Conservation (phyloP, 1,140 invertebrate genomes). For the Anthonomus grandis region DNA sequence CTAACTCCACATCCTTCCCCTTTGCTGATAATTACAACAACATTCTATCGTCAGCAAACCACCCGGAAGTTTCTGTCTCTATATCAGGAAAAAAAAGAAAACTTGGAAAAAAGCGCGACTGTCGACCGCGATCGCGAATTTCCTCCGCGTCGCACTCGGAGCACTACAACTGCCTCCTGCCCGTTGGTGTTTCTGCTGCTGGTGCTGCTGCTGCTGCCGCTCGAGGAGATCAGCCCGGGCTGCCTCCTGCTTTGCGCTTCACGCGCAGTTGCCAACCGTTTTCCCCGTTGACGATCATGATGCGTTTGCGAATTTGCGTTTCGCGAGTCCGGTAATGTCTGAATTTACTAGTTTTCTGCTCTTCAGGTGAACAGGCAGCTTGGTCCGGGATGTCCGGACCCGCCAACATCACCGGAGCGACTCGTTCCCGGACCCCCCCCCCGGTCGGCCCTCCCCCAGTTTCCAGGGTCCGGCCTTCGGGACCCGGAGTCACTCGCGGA, state of each 20-base stretch:
- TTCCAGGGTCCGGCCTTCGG: too few relatives aligned
- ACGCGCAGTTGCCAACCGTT: slow-evolving; percentile 7
- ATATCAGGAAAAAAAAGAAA: background rate
- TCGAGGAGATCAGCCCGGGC: slow-evolving; percentile 22
- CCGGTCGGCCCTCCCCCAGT: too few relatives aligned
- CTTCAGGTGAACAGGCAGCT: too few relatives aligned
- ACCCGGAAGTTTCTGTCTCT: too few relatives aligned
- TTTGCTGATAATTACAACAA: background rate
- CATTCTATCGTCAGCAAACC: slow-evolving; percentile 5
- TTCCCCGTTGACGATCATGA: background rate
- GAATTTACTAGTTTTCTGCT: too few relatives aligned
- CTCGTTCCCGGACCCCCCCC: too few relatives aligned
- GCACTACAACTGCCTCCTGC: slow-evolving; percentile 6
- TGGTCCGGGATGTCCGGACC: too few relatives aligned
- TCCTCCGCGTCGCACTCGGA: too few relatives aligned
- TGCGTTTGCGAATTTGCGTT: slow-evolving; percentile 3
- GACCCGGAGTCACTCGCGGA: too few relatives aligned
- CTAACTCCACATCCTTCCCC: background rate
- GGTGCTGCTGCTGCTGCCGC: too few relatives aligned
- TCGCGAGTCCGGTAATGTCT: background rate
- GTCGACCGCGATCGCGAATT: background rate
- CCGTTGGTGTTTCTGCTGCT: too few relatives aligned
- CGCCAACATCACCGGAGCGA: too few relatives aligned
- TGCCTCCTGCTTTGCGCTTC: slow-evolving; percentile 1
- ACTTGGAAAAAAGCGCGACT: background rate